phyloP scores from a whole-genome alignment of 1,140 invertebrate genomes.

The Neoseiulus cucumeris region DNA sequence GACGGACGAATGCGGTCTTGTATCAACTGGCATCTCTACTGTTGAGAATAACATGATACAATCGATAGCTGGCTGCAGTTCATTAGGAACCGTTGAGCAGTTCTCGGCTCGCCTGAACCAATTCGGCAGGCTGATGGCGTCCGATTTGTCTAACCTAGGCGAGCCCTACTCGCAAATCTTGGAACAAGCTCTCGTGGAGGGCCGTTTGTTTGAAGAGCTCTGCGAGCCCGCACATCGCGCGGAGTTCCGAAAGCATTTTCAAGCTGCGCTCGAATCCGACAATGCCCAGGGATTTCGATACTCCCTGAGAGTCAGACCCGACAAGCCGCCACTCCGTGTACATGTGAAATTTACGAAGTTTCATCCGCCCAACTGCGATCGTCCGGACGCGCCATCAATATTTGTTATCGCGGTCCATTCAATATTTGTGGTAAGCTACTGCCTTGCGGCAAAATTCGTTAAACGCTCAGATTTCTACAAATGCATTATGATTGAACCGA shows the following conservation, averaged over 20 bases:
- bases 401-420: background rate
- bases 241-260: no score
- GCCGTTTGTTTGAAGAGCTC: no score
- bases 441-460: background rate
- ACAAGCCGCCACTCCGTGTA: background rate
- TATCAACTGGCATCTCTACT: background rate
- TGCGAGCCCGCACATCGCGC: no score
- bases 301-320: background rate
- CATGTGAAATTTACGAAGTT: background rate
- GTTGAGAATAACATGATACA: background rate
- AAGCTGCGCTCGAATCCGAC: no score
- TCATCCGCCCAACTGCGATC: background rate
- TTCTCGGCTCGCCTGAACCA: slow-evolving; percentile 77
- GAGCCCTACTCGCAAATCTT: no score
- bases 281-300: no score
- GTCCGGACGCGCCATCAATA: no score
- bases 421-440: background rate
- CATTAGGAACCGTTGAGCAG: slow-evolving; percentile 42
- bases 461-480: no score
- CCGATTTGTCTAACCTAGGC: no score
- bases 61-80: background rate
- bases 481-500: no score
- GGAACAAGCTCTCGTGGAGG: no score
- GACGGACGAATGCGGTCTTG: background rate
- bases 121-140: slow-evolving; percentile 50